Evolutionary conservation across 2,888 invertebrate genomes (phyloP), one percentile per base, ranked within the genome.

Genomic region (Ornithoptera alexandrae): DNA sequence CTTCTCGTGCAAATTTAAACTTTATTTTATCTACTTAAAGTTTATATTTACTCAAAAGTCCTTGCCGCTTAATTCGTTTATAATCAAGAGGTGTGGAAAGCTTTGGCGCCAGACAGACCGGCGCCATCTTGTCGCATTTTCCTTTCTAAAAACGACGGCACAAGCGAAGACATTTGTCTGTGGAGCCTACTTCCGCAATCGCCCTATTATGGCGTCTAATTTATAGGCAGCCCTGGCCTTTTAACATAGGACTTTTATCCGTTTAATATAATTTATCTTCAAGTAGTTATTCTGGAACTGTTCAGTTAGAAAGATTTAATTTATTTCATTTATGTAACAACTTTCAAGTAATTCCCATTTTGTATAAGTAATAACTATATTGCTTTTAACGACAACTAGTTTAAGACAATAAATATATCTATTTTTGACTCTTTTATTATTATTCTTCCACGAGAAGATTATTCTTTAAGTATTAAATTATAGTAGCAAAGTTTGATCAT

Each of bases 71-170:
- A 65, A n/a, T 65, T 65, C 79, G 59, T 82, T 85, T 75, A 10
- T 1, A 68, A 67, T 63, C 71, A 83, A 80, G 81, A 79, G 78
- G 72, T 20, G 50, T 22, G 77, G 79, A 81, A 83, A 78, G 75
- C 78, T 78, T 83, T 81, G 89, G 89, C 89, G 89, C 85, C 89
- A 86, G 85, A 82, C 86, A 66, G 87, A 72, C 84, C 76, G 89
- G 74, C 88, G 89, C 88, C 89, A 86, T 85, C 64, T 84, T 87
- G 84, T 74, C 83, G 83, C 80, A 76, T 81, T 81, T 80, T 80
- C 82, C 78, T 79, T 82, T 81, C 73, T 72, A 71, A 73, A 62
- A 73, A 78, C 78, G 82, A 81, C 83, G 77, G 73, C 76, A 74
- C 79, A 79, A 84, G 85, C 85, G 78, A 79, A 77, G 82, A 79